phyloP scores from a whole-genome alignment of 2,888 invertebrate genomes.

The Sinodicranocentrus sp. region DNA sequence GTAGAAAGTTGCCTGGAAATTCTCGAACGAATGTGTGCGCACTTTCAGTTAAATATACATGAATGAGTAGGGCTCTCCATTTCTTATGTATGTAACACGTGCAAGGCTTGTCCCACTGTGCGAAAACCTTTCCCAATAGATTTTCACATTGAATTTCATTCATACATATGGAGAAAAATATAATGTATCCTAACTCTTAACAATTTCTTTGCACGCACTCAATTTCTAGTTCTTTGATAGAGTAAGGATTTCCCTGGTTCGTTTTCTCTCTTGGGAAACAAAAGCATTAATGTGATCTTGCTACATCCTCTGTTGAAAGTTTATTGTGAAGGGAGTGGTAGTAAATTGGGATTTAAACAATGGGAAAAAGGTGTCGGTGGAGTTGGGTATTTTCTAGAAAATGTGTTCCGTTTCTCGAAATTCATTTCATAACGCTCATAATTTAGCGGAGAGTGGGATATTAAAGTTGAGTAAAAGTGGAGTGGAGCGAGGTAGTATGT shows the following conservation, averaged over 20 bases:
- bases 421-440: constrained; percentile 13
- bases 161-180: constrained; percentile 2
- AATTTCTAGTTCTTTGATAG: background rate
- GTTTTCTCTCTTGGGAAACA: background rate
- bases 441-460: constrained; percentile 6
- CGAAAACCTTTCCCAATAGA: constrained; percentile 5
- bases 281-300: too few species aligned
- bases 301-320: background rate
- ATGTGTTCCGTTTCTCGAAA: constrained; percentile 17
- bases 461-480: background rate
- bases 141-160: background rate
- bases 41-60: background rate
- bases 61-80: background rate
- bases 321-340: background rate
- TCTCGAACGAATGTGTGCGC: background rate
- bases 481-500: too few species aligned
- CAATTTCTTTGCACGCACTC: constrained; percentile 20
- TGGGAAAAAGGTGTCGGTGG: background rate
- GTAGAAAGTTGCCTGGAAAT: background rate
- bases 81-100: background rate
- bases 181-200: background rate
- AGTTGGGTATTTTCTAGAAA: background rate
- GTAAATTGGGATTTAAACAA: constrained; percentile 17
- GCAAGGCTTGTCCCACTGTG: background rate
- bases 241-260: background rate